Evolutionary conservation across 1,140 invertebrate genomes (phyloP).

Genomic region (Drosophila takahashii): DNA sequence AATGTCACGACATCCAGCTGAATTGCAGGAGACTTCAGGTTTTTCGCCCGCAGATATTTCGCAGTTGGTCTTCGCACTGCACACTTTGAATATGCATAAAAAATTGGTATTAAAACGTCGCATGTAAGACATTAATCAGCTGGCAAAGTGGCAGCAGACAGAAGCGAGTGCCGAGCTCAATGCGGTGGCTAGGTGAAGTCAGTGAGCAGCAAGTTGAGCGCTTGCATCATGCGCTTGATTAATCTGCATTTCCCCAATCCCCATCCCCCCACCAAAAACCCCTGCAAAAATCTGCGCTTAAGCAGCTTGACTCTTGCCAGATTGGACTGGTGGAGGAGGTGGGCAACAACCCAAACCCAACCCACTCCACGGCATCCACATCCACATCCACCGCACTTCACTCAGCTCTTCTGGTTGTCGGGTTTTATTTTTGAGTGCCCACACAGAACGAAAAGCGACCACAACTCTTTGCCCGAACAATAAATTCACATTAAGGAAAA

Average conservation of each 20-base stretch:
- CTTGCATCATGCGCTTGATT: constrained; percentile 74
- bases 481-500: constrained; percentile 68
- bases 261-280: neutral
- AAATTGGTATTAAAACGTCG: constrained; percentile 83
- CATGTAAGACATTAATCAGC: constrained; percentile 83
- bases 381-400: constrained; percentile 37
- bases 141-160: constrained; percentile 71
- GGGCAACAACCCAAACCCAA: neutral
- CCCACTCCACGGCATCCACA: constrained; percentile 14
- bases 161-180: constrained; percentile 33
- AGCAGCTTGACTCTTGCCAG: constrained; percentile 61
- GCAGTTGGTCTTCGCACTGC: constrained; percentile 42
- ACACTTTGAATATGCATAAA: constrained; percentile 79
- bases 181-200: constrained; percentile 69
- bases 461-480: constrained; percentile 60
- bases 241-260: constrained; percentile 59
- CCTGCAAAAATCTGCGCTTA: constrained; percentile 44
- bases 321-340: constrained; percentile 16
- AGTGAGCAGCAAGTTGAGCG: constrained; percentile 72
- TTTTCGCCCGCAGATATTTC: constrained; percentile 58
- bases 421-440: constrained; percentile 78
- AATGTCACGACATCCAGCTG: constrained; percentile 63
- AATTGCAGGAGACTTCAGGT: constrained; percentile 57
- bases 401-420: constrained; percentile 29
- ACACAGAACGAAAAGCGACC: constrained; percentile 61